Conservation (phyloP, 2,888 invertebrate genomes). For the Athripsodes cinereus region DNA sequence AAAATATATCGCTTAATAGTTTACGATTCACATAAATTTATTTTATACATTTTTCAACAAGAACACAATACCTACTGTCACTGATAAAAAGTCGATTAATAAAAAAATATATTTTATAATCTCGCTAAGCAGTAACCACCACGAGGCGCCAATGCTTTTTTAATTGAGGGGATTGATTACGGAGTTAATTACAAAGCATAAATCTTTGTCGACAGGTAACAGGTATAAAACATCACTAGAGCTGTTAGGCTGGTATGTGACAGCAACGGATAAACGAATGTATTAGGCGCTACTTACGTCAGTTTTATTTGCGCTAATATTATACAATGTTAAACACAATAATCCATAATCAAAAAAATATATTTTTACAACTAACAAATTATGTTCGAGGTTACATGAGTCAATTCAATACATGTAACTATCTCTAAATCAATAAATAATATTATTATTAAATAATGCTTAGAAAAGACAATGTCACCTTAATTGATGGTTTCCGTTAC, state of each 20-base stretch:
- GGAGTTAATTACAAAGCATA: conserved; percentile 10
- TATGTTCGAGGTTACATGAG: too few species aligned
- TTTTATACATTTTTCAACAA: neutral
- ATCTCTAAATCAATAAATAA: too few species aligned
- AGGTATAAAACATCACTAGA: neutral
- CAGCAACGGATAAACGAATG: neutral
- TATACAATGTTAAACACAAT: too few species aligned
- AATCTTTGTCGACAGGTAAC: conserved; percentile 13
- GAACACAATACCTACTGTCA: neutral
- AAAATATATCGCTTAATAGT: neutral
- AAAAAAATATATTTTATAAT: neutral
- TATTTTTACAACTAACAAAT: too few species aligned
- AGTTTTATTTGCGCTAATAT: neutral
- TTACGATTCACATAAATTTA: neutral
- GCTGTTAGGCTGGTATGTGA: neutral
- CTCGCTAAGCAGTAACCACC: neutral
- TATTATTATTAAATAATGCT: too few species aligned
- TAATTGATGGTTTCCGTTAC: too few species aligned
- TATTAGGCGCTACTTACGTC: neutral
- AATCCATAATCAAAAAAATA: too few species aligned
- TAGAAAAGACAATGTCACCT: too few species aligned
- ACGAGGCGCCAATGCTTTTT: conserved; percentile 4
- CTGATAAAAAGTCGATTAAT: neutral
- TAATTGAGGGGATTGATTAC: conserved; percentile 14
- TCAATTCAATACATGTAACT: too few species aligned